Base-by-base conservation (phyloP, 2,888 invertebrate genomes). In the Dioctria rufipes region DNA sequence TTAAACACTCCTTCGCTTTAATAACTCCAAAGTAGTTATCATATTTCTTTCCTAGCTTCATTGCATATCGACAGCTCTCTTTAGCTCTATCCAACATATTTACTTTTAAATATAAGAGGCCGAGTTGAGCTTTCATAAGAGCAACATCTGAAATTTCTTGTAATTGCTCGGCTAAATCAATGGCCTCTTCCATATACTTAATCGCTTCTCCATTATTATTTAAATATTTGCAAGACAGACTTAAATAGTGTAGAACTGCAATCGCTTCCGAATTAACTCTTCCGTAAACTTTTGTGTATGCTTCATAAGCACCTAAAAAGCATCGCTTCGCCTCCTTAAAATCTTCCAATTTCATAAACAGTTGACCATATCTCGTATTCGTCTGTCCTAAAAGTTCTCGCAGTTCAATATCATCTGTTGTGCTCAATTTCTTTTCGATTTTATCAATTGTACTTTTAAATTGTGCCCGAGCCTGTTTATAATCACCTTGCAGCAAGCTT, bases 391-490 rank as follows among this genome's bases (percentile, higher is more conserved):
- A 0, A 98, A 90, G 54, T 63, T 93, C 91, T 80, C 92, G 86
- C 0, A 93, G 90, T 86, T 95, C 94, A 69, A 90, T 88, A 86
- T 94, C 93, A 43, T 90, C 90, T 6, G 90, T 90, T 82, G 91
- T 88, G 78, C 89, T 89, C 65, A 92, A 87, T 82, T 88, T 92
- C 81, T 91, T 90, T 46, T 92, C 90, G 80, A 96, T 91, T 86
- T 94, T 92, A 67, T 93, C 90, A 69, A 98, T 88, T 86, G 97
- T 96, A 92, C 95, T 98, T 83, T 93, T 91, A 87, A 94, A 98
- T 0, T 98, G 98, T 58, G 93, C 87, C 84, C 94, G 93, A 4
- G 98, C 96, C 87, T 95, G 95, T 83, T 92, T 90, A 78, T 91
- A 89, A 75, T 95, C 92, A 73, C 93, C 93, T 85, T 91, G 91